phyloP scores from a whole-genome alignment of 1,140 invertebrate species.

The Trypoxylus dichotomus region DNA sequence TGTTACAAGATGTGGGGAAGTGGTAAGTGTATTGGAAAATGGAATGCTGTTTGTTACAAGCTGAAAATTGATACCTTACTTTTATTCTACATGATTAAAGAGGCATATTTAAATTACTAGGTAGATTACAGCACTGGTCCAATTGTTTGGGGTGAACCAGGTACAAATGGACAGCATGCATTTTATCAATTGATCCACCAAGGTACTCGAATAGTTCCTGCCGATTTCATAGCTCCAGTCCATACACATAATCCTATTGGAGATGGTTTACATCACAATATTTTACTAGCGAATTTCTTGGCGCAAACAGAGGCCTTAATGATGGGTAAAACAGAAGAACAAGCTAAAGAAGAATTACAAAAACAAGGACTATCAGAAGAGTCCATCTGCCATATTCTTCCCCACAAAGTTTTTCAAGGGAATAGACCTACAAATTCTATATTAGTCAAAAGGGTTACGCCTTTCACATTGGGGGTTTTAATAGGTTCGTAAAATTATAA shows the following conservation, averaged over 20 bases:
- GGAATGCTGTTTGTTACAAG: no score
- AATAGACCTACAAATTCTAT: slow-evolving; percentile 98
- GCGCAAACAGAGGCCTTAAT: slow-evolving; percentile 98
- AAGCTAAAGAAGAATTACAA: slow-evolving; percentile 75
- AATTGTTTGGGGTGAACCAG: slow-evolving; percentile 86
- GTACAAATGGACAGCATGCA: slow-evolving; percentile 99
- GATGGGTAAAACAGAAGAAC: slow-evolving; percentile 82
- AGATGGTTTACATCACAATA: slow-evolving; percentile 76
- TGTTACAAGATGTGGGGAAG: slow-evolving; percentile 75
- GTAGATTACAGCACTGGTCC: slow-evolving; percentile 64
- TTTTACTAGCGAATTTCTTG: slow-evolving; percentile 95
- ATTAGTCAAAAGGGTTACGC: slow-evolving; percentile 89
- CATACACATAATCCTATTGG: slow-evolving; percentile 91
- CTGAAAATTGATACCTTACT: no score
- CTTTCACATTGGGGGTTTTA: slow-evolving; percentile 92
- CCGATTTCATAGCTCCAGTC: slow-evolving; percentile 95
- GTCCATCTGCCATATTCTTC: slow-evolving; percentile 78
- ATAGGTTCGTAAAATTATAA: slow-evolving; percentile 71
- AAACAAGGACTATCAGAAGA: slow-evolving; percentile 72
- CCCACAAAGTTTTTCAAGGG: slow-evolving; percentile 97
- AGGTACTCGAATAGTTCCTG: slow-evolving; percentile 86
- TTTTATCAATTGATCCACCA: slow-evolving; percentile 98
- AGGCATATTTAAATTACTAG: slow-evolving; percentile 43
- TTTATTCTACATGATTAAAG: not conserved
- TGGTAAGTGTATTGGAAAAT: slow-evolving; percentile 57